Conservation (phyloP, 2,113 vertebrate species). For the Gracilinanus agilis region DNA sequence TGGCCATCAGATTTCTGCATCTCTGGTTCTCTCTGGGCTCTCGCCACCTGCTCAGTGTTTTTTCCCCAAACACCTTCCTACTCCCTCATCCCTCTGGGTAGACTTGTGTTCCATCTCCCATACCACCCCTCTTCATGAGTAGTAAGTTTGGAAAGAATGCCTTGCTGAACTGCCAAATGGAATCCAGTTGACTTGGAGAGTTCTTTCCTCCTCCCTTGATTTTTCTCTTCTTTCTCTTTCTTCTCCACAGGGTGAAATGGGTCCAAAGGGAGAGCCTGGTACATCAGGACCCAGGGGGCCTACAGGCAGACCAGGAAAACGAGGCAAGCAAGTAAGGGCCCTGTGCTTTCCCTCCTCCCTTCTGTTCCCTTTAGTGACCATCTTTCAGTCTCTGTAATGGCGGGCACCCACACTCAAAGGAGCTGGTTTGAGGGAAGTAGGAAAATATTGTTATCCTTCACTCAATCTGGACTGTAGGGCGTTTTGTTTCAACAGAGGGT, state of each 20-base stretch:
- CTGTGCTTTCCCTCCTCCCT: accelerated
- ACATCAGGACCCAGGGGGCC: conserved; percentile 94
- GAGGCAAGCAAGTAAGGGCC: conserved; percentile 94
- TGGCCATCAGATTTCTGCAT: neutral
- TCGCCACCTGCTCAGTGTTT: neutral
- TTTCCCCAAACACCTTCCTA: neutral
- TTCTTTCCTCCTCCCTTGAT: neutral
- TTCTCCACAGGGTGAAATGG: conserved; percentile 94
- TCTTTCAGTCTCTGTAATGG: neutral
- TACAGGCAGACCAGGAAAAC: conserved; percentile 96
- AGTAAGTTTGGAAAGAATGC: neutral
- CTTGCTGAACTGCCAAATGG: accelerated
- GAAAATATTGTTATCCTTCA: no score
- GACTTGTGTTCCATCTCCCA: neutral
- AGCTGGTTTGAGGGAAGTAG: neutral
- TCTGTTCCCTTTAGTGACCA: neutral
- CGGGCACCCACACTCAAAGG: neutral
- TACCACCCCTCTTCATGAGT: neutral
- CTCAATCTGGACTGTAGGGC: neutral
- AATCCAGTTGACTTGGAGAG: neutral
- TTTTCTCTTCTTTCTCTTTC: conserved; percentile 55
- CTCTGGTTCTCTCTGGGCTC: neutral
- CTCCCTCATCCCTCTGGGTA: neutral
- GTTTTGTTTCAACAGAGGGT: neutral
- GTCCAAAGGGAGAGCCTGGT: conserved; percentile 96